Evolutionary conservation across 2,797 vertebrate genomes (phyloP).

Genomic region (Chromis chromis): DNA sequence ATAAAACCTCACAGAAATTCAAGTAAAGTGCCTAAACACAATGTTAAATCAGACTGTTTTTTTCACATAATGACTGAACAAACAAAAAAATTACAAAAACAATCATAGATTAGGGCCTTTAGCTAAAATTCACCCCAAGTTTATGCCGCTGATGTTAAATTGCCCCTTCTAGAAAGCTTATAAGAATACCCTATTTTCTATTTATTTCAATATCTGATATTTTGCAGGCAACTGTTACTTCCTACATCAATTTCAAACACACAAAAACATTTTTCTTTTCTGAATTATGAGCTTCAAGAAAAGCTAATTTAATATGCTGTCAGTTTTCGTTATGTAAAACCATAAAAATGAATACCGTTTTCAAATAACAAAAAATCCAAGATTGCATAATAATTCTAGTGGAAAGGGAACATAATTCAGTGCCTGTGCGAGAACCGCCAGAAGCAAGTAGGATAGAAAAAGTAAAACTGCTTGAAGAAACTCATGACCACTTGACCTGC

Average conservation of each 20-base stretch:
- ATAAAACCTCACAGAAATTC: not conserved
- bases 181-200: no score
- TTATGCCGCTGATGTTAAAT: no score
- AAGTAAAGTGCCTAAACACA: no score
- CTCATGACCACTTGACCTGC: slow-evolving; percentile 32
- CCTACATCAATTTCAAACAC: not conserved
- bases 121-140: no score
- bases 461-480: slow-evolving; percentile 2
- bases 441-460: not conserved
- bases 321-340: no score
- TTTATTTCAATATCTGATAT: not conserved
- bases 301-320: not conserved
- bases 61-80: no score
- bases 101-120: no score
- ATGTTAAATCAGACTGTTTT: no score
- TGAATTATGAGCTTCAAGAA: not conserved
- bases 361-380: not conserved
- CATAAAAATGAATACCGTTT: not conserved
- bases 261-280: not conserved
- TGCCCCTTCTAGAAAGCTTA: no score
- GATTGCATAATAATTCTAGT: not conserved
- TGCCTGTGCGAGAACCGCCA: not conserved
- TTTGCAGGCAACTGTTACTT: not conserved
- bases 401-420: not conserved
- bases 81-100: no score